Conservation (phyloP, 2,113 vertebrate species). For the Vulpes vulpes region DNA sequence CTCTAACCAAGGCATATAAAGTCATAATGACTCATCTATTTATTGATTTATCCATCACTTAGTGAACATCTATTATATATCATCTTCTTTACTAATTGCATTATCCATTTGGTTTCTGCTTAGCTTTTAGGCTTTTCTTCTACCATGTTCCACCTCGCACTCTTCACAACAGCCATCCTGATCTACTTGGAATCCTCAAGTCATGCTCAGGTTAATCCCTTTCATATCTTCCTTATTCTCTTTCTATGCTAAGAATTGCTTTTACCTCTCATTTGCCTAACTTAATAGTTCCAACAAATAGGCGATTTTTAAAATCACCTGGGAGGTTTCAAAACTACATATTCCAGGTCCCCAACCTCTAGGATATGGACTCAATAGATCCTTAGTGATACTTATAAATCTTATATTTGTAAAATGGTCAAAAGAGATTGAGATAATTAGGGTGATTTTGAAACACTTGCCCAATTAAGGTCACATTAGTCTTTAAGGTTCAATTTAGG, state of each 20-base stretch:
- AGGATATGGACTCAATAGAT: background rate
- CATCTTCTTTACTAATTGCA: background rate
- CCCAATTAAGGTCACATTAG: background rate
- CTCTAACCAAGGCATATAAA: background rate
- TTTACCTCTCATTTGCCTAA: background rate
- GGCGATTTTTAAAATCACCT: background rate
- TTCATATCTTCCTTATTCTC: background rate
- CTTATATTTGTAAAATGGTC: background rate
- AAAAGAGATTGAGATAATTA: background rate
- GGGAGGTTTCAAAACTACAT: background rate
- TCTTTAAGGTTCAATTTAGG: background rate
- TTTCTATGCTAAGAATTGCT: background rate
- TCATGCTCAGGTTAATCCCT: background rate
- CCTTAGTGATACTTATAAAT: background rate
- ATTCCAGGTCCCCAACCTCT: background rate
- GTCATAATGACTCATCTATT: background rate
- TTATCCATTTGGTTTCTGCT: background rate
- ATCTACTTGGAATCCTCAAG: background rate
- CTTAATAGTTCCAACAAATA: background rate
- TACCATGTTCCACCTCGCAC: background rate
- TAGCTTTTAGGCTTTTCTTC: background rate
- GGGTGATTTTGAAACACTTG: background rate
- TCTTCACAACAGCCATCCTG: background rate
- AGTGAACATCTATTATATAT: background rate
- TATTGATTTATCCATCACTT: background rate